Evolutionary conservation across 2,797 vertebrate species (phyloP), one percentile per base, ranked within the genome.

Genomic region (Acrossocheilus fasciatus): DNA sequence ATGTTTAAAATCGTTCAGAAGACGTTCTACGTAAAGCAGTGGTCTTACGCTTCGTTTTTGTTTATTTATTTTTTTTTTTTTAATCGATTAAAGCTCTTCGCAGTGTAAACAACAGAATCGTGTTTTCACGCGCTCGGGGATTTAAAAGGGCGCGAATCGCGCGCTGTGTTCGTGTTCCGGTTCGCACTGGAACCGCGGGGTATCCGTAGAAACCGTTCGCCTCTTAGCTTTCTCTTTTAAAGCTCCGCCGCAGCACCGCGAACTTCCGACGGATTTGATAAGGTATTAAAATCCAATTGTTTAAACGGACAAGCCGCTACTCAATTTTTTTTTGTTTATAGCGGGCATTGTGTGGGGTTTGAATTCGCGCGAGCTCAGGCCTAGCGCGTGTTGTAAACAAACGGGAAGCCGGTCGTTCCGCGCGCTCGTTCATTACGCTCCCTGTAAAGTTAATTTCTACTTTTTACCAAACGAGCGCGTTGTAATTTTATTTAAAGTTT

Each of bases 171-270:
- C 78, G 39, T 83, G 69, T 80, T 89, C 79, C 86, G 50, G 45
- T 89, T 78, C 81, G 82, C 30, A 59, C 64, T 88, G 84, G 78
- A 83, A 70, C 84, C 77, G 75, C 84, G 36, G 78, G 89, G 87
- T 86, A 87, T 83, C 89, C 87, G 74, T 70, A 76, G 26, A 59
- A 83, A 41, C 79, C 75, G 12, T 69, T 88, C 77, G 18, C 6
- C 69, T 20, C 72, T 86, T 52, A 88, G 30, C 86, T 30, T 54
- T 84, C 50, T 62, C 20, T 39, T 57, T 83, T n/a, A 77, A 78
- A 84, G 89, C 80, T 87, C 36, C 81, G 82, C 77, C 68, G 88
- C 62, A 39, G 50, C 50, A 4, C 70, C 4, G 69, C 75, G 43
- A 62, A 36, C 43, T 20, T 62, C 18, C 47, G 41, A 79, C n/a